Percentiles rank a stretch among this genome's conserved stretches.
These are phyloP conservation scores for Zygothrica quintamaculata DNA, from an alignment of 2,888 invertebrate genomes.

Conservation along the genomic window DNA sequence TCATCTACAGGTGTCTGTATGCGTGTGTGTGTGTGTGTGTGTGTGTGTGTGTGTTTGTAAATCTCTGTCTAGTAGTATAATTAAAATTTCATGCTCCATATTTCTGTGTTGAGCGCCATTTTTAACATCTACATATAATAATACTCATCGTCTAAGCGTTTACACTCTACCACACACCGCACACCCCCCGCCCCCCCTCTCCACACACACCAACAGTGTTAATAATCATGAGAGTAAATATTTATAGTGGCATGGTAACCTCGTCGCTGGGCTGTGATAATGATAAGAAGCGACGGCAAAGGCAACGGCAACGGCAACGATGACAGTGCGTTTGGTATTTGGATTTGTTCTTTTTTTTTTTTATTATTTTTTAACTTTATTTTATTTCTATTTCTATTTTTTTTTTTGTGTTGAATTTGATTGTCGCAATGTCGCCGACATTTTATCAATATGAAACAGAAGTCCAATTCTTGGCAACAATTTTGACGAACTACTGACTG, in stretches of 20 bases:
- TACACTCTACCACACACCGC: background rate
- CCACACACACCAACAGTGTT: background rate
- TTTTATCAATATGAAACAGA: constrained; percentile 66
- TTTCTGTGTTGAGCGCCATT: constrained; percentile 35
- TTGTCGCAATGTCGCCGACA: constrained; percentile 34
- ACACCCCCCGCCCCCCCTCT: background rate
- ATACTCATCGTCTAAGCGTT: constrained; percentile 17
- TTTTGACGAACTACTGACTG: constrained; percentile 21
- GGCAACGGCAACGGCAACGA: constrained; percentile 36
- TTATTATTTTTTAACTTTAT: no score
- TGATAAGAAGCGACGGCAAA: constrained; percentile 55
- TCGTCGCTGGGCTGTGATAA: constrained; percentile 60
- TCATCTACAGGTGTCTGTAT: background rate
- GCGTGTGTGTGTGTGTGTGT: constrained; percentile 3
- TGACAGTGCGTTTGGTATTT: constrained; percentile 57
- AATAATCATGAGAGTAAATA: constrained; percentile 72
- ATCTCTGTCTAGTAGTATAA: constrained; percentile 39
- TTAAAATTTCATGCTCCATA: constrained; percentile 45
- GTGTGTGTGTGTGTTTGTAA: constrained; percentile 3
- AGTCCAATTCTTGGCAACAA: constrained; percentile 57
- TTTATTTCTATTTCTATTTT: no score
- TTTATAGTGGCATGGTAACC: constrained; percentile 77
- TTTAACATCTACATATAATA: constrained; percentile 44
- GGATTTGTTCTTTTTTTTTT: no score
- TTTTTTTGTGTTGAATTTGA: constrained; percentile 18